Base-by-base conservation (phyloP, 2,113 vertebrate species). In the Eudyptes chrysolophus region DNA sequence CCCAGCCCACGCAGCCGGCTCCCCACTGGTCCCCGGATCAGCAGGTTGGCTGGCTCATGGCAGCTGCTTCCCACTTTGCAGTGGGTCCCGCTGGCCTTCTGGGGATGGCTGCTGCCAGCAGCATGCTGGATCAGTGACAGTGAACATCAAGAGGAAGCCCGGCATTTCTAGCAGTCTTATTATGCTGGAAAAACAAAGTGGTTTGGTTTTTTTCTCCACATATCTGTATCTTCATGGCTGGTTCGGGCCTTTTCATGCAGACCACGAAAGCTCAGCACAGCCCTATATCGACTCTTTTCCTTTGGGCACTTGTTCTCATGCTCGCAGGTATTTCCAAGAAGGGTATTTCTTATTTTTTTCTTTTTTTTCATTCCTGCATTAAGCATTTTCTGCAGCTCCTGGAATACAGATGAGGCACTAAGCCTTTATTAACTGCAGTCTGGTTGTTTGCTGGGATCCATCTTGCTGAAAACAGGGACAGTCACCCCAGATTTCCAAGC, bases 21-120 rank as follows among this genome's bases (percentile, higher is more conserved):
- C 34, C 48, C 8, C 1, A 1, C 7, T 3, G 9, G 44, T 16
- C 36, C 72, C 61, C 0, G 1, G 10, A 62, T 9, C 4, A 27
- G 49, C 29, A 42, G 22, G 21, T 24, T 20, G 13, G 3, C 26
- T 8, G 5, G 64, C 21, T 71, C 38, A 1, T 15, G 26, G 84
- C 78, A 60, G 65, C 65, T 82, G 57, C 36, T 75, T 38, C 46
- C 25, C 38, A 11, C 40, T 46, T 68, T 55, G 80, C 71, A 34
- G 34, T 30, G 71, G 25, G 62, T 76, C 80, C 32, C 0, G 0
- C 57, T 30, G 87, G 42, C 24, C 15, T 62, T 36, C 61, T 0
- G 0, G 15, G 61, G 78, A 24, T 0, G 0, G 58, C 62, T 38
- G 34, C 27, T 54, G 48, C 34, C 75, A 79, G 71, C 2, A 0